These are phyloP conservation scores for Cygnus atratus DNA, from an alignment of 2,113 vertebrate genomes.

Conservation along the genomic window DNA sequence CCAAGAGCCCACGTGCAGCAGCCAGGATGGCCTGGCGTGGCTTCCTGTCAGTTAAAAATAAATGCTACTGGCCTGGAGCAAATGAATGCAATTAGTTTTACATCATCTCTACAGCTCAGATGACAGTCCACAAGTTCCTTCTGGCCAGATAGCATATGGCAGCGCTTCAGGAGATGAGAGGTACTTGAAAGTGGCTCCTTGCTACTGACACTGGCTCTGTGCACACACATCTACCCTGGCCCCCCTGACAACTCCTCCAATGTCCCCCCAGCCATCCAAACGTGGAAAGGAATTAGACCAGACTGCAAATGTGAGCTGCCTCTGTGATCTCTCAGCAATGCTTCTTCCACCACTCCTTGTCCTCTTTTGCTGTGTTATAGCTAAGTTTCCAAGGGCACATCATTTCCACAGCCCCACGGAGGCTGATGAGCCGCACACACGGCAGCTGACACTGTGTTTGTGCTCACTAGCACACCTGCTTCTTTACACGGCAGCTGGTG, in stretches of 20 bases:
- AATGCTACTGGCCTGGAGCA: not conserved
- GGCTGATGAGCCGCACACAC: not conserved
- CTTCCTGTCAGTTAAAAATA: not conserved
- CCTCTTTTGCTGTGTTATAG: not conserved
- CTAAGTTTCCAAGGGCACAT: not conserved
- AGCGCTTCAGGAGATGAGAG: not conserved
- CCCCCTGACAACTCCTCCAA: not conserved
- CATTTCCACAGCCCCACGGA: not conserved
- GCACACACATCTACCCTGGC: not conserved
- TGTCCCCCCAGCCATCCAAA: not conserved
- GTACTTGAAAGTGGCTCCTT: not conserved
- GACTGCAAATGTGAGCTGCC: not conserved
- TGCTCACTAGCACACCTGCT: not conserved
- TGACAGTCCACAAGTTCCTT: not conserved
- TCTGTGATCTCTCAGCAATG: not conserved
- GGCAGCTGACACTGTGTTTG: not conserved
- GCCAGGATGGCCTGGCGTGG: not conserved
- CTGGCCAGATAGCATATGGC: not conserved
- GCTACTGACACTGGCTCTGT: fast-evolving
- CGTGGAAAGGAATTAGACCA: not conserved
- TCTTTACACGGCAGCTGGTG: not conserved
- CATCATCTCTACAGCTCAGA: not conserved
- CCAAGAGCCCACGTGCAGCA: not conserved
- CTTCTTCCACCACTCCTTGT: not conserved
- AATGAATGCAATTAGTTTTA: not conserved